These are phyloP conservation scores for Monomorium pharaonis DNA, from an alignment of 1,140 invertebrate genomes.

Conservation along the genomic window DNA sequence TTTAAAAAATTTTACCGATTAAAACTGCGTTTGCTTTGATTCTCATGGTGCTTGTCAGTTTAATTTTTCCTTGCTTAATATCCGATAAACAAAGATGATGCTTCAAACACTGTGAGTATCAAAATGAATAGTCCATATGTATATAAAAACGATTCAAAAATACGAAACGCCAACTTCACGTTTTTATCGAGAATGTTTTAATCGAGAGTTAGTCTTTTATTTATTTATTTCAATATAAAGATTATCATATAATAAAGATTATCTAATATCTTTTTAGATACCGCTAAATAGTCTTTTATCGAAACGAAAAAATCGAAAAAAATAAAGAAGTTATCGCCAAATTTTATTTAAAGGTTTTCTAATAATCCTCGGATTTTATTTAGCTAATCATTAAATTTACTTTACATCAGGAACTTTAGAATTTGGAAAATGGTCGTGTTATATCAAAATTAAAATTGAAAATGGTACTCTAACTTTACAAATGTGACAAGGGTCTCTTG, in stretches of 20 bases:
- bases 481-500: neutral
- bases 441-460: neutral
- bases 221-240: neutral
- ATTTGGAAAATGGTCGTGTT: neutral
- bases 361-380: neutral
- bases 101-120: too few relatives aligned
- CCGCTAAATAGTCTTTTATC: neutral
- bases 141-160: too few relatives aligned
- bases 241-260: neutral
- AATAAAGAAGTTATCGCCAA: neutral
- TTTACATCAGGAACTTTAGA: neutral
- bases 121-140: too few relatives aligned
- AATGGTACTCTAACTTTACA: neutral
- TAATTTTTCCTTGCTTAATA: too few relatives aligned
- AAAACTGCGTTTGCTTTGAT: too few relatives aligned
- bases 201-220: neutral
- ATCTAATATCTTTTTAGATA: neutral
- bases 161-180: neutral
- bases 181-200: too few relatives aligned
- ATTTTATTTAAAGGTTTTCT: neutral
- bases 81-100: too few relatives aligned
- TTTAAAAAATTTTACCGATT: neutral
- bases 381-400: neutral
- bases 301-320: neutral
- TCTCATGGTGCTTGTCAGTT: too few relatives aligned